phyloP scores from a whole-genome alignment of 1,140 invertebrate genomes.

The Drosophila tani region DNA sequence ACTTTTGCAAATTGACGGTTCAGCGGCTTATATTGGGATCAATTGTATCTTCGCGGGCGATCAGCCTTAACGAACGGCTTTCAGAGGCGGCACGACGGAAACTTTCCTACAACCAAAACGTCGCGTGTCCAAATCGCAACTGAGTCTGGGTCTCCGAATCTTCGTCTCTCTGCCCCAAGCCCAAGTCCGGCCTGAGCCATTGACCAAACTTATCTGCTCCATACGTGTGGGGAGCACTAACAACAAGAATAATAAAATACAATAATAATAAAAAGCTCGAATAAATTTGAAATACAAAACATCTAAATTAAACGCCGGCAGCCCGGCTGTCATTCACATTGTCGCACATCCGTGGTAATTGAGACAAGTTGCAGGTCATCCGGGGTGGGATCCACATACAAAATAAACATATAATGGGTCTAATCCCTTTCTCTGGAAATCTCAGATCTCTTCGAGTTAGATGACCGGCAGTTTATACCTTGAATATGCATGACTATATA shows the following conservation, averaged over 20 bases:
- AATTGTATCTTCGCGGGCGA: constrained; percentile 38
- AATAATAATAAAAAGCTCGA: constrained; percentile 50
- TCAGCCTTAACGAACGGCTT: constrained; percentile 8
- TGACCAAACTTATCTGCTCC: constrained; percentile 57
- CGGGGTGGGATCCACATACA: not conserved
- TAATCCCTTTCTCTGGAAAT: constrained; percentile 6
- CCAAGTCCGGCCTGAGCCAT: constrained; percentile 41
- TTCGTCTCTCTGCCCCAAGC: constrained; percentile 6
- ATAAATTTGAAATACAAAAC: constrained; percentile 63
- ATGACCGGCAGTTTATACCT: constrained; percentile 25
- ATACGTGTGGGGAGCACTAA: constrained; percentile 32
- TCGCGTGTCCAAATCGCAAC: constrained; percentile 62
- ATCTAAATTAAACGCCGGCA: constrained; percentile 62
- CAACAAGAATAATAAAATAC: constrained; percentile 51
- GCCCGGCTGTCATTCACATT: constrained; percentile 45
- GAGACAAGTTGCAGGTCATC: constrained; percentile 46
- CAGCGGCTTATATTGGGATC: constrained; percentile 39
- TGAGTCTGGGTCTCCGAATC: constrained; percentile 47
- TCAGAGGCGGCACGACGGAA: constrained; percentile 27
- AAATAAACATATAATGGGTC: not conserved
- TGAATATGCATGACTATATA: constrained; percentile 36
- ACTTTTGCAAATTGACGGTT: constrained; percentile 41
- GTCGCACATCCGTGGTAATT: constrained; percentile 41
- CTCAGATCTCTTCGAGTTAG: constrained; percentile 10
- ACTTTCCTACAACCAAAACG: constrained; percentile 58